phyloP scores from a whole-genome alignment of 2,797 vertebrate genomes.

The Bradypodion pumilum region DNA sequence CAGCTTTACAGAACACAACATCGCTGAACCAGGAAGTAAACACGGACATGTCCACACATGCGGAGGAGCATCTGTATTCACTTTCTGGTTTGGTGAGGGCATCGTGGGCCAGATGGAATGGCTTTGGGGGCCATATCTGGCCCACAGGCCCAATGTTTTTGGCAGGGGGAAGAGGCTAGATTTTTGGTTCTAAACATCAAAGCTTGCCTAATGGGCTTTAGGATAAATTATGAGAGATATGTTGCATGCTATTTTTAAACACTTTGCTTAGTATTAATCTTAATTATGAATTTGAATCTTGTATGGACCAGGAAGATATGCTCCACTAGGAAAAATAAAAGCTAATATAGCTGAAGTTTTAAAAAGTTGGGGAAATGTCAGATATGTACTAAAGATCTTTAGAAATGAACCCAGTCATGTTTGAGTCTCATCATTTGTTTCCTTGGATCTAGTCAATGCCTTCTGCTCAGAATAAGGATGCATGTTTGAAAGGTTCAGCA shows the following conservation, averaged over 20 bases:
- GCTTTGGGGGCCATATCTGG: too few relatives aligned
- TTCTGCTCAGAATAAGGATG: neutral
- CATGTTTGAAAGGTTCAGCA: neutral
- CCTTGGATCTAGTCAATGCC: neutral
- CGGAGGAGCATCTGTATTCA: too few relatives aligned
- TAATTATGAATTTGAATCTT: neutral
- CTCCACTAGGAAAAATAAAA: neutral
- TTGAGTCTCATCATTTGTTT: neutral
- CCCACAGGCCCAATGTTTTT: too few relatives aligned
- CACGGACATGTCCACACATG: too few relatives aligned
- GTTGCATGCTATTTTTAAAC: neutral
- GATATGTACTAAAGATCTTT: constrained; percentile 2
- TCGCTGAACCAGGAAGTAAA: too few relatives aligned
- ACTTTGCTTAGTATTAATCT: neutral
- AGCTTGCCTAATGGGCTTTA: neutral
- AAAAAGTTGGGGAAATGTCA: neutral
- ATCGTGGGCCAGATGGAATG: too few relatives aligned
- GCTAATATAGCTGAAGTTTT: neutral
- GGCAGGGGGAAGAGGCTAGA: too few relatives aligned
- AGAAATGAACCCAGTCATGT: neutral
- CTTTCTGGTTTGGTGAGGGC: too few relatives aligned
- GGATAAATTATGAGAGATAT: neutral
- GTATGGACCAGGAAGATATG: neutral
- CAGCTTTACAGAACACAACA: too few relatives aligned
- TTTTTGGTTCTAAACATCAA: neutral